These are phyloP conservation scores for Drosophila prostipennis DNA, from an alignment of 2,888 invertebrate species.

Conservation along the genomic window DNA sequence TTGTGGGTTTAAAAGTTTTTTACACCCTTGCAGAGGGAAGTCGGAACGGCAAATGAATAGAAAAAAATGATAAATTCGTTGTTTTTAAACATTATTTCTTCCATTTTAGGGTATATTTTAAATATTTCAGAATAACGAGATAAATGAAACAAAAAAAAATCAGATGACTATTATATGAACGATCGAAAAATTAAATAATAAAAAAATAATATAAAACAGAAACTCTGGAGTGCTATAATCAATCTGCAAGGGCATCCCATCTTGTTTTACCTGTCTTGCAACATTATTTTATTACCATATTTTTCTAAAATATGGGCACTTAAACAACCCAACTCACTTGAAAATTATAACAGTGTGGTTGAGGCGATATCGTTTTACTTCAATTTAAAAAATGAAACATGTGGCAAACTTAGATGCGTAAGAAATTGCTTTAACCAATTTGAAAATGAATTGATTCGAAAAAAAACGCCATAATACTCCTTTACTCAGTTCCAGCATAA, in stretches of 20 bases:
- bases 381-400: slow-evolving; percentile 3
- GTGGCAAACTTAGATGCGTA: slow-evolving; percentile 2
- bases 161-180: too few species aligned
- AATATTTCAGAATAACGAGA: too few species aligned
- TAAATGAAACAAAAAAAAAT: too few species aligned
- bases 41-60: too few species aligned
- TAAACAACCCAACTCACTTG: not conserved
- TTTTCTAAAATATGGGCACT: not conserved
- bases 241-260: too few species aligned
- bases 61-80: not conserved
- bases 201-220: too few species aligned
- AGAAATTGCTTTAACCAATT: slow-evolving; percentile 15
- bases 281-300: not conserved
- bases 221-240: too few species aligned
- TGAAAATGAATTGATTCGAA: slow-evolving; percentile 50
- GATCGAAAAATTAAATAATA: too few species aligned
- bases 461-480: slow-evolving; percentile 85
- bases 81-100: not conserved
- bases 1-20: not conserved
- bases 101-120: not conserved
- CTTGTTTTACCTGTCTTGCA: not conserved
- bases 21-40: not conserved
- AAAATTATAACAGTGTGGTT: slow-evolving; percentile 12
- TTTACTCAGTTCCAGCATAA: slow-evolving; percentile 85
- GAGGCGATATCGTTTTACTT: slow-evolving; percentile 1